Percentiles rank a stretch among this genome's conserved stretches.
phyloP scores from a whole-genome alignment of 2,888 invertebrate genomes.

The Xylophagus ater region DNA sequence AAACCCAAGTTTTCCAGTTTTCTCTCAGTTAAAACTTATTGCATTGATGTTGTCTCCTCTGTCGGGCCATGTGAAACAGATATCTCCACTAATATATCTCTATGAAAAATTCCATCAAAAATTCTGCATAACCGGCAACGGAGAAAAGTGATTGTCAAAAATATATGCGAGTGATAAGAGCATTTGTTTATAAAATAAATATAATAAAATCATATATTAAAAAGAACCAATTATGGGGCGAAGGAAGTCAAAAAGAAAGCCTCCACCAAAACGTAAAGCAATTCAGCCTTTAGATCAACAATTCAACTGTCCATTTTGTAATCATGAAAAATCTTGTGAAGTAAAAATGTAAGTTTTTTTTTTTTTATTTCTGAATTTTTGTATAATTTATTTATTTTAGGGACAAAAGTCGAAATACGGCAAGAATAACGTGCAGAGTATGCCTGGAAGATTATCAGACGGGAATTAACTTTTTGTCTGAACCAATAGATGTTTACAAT shows the following conservation, averaged over 20 bases:
- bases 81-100: no score
- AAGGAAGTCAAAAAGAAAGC: constrained; percentile 93
- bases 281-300: constrained; percentile 89
- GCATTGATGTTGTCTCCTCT: no score
- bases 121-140: no score
- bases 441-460: constrained; percentile 97
- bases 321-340: constrained; percentile 98
- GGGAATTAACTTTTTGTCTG: constrained; percentile 88
- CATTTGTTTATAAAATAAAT: neutral
- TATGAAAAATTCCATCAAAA: no score
- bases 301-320: constrained; percentile 99
- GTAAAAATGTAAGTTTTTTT: constrained; percentile 81
- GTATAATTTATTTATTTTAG: constrained; percentile 43
- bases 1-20: no score
- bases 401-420: constrained; percentile 91
- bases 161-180: no score
- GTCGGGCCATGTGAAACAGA: no score
- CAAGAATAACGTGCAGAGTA: constrained; percentile 87
- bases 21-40: no score
- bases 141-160: no score
- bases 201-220: constrained; percentile 1
- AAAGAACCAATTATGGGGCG: constrained; percentile 65
- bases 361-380: neutral
- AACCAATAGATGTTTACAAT: constrained; percentile 97
- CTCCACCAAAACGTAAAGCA: constrained; percentile 86